Percentiles rank a stretch among this genome's conserved stretches.
Conservation (phyloP, 1,140 invertebrate species). For the Watersipora subatra region DNA sequence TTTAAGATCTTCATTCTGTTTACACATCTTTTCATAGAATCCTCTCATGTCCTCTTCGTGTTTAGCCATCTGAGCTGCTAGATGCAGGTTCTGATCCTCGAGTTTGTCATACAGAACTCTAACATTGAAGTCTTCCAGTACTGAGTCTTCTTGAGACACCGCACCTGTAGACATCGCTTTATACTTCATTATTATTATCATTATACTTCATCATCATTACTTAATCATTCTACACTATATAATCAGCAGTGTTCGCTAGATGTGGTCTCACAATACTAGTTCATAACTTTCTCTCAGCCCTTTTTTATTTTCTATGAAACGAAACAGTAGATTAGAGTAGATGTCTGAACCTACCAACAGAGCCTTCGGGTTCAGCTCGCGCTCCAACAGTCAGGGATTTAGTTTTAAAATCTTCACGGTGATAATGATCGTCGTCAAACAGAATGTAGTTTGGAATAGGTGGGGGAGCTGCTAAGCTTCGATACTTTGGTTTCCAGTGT, state of each 20-base stretch:
- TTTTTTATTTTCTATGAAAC: too few species aligned
- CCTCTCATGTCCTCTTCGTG: slow-evolving; percentile 28
- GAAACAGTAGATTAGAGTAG: too few species aligned
- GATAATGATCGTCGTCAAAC: slow-evolving; percentile 20
- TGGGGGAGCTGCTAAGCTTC: slow-evolving; percentile 28
- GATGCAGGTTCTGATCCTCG: slow-evolving; percentile 35
- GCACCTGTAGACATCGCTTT: not conserved
- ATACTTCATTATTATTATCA: not conserved
- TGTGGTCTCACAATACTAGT: too few species aligned
- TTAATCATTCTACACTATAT: not conserved
- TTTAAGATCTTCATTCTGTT: slow-evolving; percentile 27
- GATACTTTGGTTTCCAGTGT: slow-evolving; percentile 31
- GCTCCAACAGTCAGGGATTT: too few species aligned
- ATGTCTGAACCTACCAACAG: too few species aligned
- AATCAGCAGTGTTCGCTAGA: too few species aligned
- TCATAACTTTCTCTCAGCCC: too few species aligned
- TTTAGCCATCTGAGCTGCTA: slow-evolving; percentile 30
- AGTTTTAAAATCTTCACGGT: not conserved
- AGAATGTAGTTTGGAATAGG: slow-evolving; percentile 25
- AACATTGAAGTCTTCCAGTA: slow-evolving; percentile 33
- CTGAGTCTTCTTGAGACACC: slow-evolving; percentile 7
- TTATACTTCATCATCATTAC: not conserved
- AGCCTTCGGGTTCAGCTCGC: too few species aligned
- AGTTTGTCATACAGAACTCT: slow-evolving; percentile 35
- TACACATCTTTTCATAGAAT: slow-evolving; percentile 30